Evolutionary conservation across 2,797 vertebrate species (phyloP).

Genomic region (Aulostomus chinensis): DNA sequence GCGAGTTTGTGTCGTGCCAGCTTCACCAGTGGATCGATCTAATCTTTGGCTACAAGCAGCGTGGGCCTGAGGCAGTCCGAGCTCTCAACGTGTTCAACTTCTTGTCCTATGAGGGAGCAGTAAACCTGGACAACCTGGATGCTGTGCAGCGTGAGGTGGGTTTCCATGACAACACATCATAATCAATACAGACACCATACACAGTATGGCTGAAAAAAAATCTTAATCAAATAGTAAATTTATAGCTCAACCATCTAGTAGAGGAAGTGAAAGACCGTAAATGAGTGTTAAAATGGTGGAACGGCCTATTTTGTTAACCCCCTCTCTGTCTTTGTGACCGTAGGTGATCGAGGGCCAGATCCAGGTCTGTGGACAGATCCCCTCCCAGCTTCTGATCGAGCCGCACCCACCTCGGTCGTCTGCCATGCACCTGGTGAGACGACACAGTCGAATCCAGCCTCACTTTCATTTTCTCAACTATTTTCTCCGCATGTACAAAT

Average conservation of each 20-base stretch:
- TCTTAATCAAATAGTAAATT: too few relatives aligned
- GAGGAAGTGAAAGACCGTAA: too few relatives aligned
- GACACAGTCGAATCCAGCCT: neutral
- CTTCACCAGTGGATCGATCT: slow-evolving; percentile 98
- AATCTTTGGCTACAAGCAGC: slow-evolving; percentile 98
- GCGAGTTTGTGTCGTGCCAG: slow-evolving; percentile 94
- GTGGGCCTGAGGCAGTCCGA: slow-evolving; percentile 94
- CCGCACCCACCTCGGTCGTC: slow-evolving; percentile 96
- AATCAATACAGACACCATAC: too few relatives aligned
- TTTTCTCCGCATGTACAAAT: too few relatives aligned
- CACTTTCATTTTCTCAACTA: too few relatives aligned
- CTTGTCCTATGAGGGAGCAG: slow-evolving; percentile 93
- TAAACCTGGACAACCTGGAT: slow-evolving; percentile 91
- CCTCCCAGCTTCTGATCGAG: slow-evolving; percentile 96
- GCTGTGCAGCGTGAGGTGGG: slow-evolving; percentile 91
- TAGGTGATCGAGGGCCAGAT: slow-evolving; percentile 93
- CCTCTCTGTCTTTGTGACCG: neutral
- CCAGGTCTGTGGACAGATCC: slow-evolving; percentile 92
- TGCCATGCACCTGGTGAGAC: slow-evolving; percentile 98
- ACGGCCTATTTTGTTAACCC: neutral
- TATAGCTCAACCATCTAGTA: too few relatives aligned
- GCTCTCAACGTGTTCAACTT: slow-evolving; percentile 95
- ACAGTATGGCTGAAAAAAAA: too few relatives aligned
- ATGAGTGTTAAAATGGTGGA: too few relatives aligned
- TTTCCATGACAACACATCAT: slow-evolving; percentile 6